These are phyloP conservation scores for Sisyra nigra DNA, from an alignment of 2,888 invertebrate species.

Conservation along the genomic window DNA sequence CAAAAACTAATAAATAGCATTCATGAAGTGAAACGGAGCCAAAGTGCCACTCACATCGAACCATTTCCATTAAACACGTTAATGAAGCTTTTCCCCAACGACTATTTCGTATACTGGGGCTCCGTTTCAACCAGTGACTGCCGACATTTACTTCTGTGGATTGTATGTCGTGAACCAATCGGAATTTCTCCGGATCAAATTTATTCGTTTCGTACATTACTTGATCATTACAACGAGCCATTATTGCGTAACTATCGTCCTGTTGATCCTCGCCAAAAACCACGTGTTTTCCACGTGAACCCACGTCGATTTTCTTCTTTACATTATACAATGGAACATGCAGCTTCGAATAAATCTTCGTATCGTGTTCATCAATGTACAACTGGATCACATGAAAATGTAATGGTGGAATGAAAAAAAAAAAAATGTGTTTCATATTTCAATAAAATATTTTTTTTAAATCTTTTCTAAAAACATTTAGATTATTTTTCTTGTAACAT, in stretches of 20 bases:
- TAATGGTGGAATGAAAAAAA: too few relatives aligned
- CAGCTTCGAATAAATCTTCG: too few relatives aligned
- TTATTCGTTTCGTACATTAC: slow-evolving; percentile 34
- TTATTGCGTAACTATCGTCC: slow-evolving; percentile 34
- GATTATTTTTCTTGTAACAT: too few relatives aligned
- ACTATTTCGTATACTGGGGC: slow-evolving; percentile 51
- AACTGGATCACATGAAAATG: too few relatives aligned
- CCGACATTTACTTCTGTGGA: slow-evolving; percentile 36
- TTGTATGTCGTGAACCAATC: slow-evolving; percentile 39
- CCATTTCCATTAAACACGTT: slow-evolving; percentile 33
- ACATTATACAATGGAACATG: too few relatives aligned
- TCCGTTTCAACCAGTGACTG: slow-evolving; percentile 30
- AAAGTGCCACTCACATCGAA: slow-evolving; percentile 31
- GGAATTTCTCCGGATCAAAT: slow-evolving; percentile 43
- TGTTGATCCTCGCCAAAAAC: too few relatives aligned
- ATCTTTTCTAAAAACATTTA: too few relatives aligned
- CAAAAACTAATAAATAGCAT: slow-evolving; percentile 31
- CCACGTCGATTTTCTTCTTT: too few relatives aligned
- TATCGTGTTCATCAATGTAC: too few relatives aligned
- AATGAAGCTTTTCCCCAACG: slow-evolving; percentile 36
- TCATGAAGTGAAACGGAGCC: slow-evolving; percentile 30
- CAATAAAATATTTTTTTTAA: too few relatives aligned
- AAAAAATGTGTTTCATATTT: too few relatives aligned
- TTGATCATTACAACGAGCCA: slow-evolving; percentile 27
- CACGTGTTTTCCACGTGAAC: too few relatives aligned